Evolutionary conservation across 92 coral and sea anemone species (phyloP), one percentile per base, ranked within the genome.

Genomic region (Porites evermanni): DNA sequence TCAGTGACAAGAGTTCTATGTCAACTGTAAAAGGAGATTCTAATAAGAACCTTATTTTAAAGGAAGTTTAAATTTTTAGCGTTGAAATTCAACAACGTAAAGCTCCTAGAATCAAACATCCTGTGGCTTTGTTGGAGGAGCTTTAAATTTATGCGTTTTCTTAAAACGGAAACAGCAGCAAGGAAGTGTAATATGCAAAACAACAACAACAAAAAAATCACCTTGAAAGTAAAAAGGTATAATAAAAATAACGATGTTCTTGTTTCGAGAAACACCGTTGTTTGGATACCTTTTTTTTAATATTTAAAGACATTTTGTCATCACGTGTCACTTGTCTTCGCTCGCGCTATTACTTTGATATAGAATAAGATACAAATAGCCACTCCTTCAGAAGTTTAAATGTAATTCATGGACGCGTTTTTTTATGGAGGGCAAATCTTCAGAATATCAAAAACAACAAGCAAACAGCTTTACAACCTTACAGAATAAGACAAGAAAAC

Each of bases 31-130:
- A 58, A 70, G 86, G 58, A 70, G 26, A 12, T 18, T 23, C 29
- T 17, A n/a, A 12, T 4, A 38, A 38, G 47, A 38, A 38, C 47
- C 58, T 67, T 70, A 11, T 81, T 81, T 69, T 16, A 18, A 59
- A 29, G 65, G 44, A 70, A 6, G 54, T 53, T 38, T 59, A 54
- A 70, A 81, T 70, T 70, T 44, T 56, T 56, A 47, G 58, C 18
- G 78, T 81, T 81, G 69, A 81, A 70, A 72, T 81, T 81, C 70
- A 20, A 69, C 77, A 69, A 58, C 67, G 11, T 10, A 29, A 66
- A 69, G 58, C 50, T 51, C 12, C 58, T 54, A 17, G 26, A 32
- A 81, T 81, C 32, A n/a, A 81, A 32, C 54, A 56, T 81, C 70
- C 78, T 70, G 78, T 54, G 13, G 20, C 69, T 38, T 81, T 70